Conservation (phyloP, 2,113 vertebrate genomes). For the Rattus rattus region DNA sequence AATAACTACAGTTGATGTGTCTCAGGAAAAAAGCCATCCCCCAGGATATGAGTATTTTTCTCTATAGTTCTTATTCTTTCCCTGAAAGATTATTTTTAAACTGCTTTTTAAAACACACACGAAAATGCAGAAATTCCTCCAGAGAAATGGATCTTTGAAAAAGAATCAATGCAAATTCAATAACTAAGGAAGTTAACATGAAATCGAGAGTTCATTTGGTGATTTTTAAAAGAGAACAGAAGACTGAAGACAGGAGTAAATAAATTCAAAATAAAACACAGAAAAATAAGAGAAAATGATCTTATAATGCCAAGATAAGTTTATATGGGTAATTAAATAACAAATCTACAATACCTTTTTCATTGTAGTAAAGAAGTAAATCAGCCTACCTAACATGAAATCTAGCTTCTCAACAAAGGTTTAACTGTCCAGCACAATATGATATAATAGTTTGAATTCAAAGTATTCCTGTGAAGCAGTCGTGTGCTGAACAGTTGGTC, state of each 20-base stretch:
- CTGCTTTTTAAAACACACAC: constrained; percentile 38
- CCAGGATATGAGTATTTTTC: neutral
- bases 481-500: neutral
- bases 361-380: neutral
- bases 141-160: constrained; percentile 30
- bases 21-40: neutral
- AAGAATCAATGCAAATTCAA: constrained; percentile 42
- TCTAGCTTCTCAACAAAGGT: neutral
- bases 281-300: neutral
- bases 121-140: neutral
- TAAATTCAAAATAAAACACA: neutral
- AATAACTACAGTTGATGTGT: neutral
- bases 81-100: constrained; percentile 24
- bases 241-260: neutral
- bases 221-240: neutral
- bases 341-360: neutral
- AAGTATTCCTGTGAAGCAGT: neutral
- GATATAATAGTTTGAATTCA: neutral
- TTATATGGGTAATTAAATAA: neutral
- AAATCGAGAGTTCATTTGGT: constrained; percentile 33
- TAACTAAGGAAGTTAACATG: constrained; percentile 25
- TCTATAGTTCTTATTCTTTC: neutral
- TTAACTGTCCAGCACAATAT: neutral
- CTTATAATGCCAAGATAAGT: neutral
- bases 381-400: neutral